A percentile compares a stretch with the other conserved stretches of the same genome.
Evolutionary conservation across 2,113 vertebrate species (phyloP).

Genomic region (Macaca nemestrina): DNA sequence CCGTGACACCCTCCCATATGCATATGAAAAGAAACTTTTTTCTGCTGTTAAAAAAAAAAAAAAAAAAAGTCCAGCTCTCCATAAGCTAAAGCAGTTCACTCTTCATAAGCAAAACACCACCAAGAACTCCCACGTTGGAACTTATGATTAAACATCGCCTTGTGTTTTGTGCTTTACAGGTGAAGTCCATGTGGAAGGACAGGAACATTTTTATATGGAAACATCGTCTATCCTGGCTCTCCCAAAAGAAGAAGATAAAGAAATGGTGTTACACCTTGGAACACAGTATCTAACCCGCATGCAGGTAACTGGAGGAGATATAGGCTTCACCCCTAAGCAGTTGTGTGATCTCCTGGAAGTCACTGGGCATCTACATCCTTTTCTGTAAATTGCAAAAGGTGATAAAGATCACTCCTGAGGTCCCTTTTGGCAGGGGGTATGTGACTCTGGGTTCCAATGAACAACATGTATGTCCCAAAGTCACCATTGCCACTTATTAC

Average conservation of each 20-base stretch:
- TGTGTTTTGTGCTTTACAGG: slow-evolving; percentile 46
- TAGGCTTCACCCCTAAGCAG: neutral
- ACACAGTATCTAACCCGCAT: slow-evolving; percentile 64
- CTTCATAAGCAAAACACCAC: neutral
- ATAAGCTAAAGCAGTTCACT: neutral
- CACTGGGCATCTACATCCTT: neutral
- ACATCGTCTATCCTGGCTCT: slow-evolving; percentile 71
- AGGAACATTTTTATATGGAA: slow-evolving; percentile 83
- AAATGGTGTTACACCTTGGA: slow-evolving; percentile 70
- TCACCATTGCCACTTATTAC: neutral
- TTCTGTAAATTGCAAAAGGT: neutral
- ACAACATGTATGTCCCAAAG: neutral
- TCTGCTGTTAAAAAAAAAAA: neutral
- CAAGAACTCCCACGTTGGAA: neutral
- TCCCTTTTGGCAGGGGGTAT: neutral
- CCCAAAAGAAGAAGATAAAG: slow-evolving; percentile 76
- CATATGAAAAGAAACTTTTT: neutral
- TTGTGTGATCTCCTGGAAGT: neutral
- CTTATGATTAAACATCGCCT: neutral
- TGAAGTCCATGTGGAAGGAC: slow-evolving; percentile 77
- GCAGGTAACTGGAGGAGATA: slow-evolving; percentile 59
- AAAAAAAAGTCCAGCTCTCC: neutral
- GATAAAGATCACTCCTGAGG: neutral
- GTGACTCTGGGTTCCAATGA: neutral
- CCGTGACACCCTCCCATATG: neutral